Evolutionary conservation across 2,888 invertebrate species (phyloP).

Genomic region (Tridacna gigas): DNA sequence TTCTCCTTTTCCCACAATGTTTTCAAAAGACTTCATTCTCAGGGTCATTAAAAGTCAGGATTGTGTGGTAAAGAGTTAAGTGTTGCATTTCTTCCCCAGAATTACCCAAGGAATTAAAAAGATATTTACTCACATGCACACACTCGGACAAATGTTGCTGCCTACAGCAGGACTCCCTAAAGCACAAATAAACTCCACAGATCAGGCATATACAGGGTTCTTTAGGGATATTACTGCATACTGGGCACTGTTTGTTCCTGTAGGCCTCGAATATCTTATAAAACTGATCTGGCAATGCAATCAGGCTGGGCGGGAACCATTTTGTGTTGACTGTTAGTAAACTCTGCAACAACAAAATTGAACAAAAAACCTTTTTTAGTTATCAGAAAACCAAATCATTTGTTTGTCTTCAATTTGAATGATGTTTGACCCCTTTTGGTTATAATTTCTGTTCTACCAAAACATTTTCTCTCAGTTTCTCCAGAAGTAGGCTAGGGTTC

Average conservation of each 20-base stretch:
- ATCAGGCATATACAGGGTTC: slow-evolving; percentile 96
- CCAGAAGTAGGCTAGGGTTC: too few species aligned
- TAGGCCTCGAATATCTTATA: slow-evolving; percentile 97
- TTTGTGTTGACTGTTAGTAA: slow-evolving; percentile 73
- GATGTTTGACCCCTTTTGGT: too few species aligned
- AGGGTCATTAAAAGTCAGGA: too few species aligned
- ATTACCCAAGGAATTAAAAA: background rate
- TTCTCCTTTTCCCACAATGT: background rate
- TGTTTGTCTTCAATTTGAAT: too few species aligned
- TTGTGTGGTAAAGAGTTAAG: background rate
- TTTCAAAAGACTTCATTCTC: too few species aligned
- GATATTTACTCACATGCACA: slow-evolving; percentile 88
- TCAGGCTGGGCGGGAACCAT: slow-evolving; percentile 91
- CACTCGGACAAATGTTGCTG: slow-evolving; percentile 93
- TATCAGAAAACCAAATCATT: too few species aligned
- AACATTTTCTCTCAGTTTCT: too few species aligned
- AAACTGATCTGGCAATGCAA: slow-evolving; percentile 94
- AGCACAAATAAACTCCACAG: slow-evolving; percentile 96
- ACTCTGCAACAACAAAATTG: slow-evolving; percentile 64
- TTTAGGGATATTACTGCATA: slow-evolving; percentile 95
- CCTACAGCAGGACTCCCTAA: slow-evolving; percentile 85
- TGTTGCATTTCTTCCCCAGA: background rate
- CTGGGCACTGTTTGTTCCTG: slow-evolving; percentile 94
- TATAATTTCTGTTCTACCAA: too few species aligned
- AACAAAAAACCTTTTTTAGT: too few species aligned